Percentiles rank a stretch among this genome's conserved stretches.
These are phyloP conservation scores for Baronia brevicornis DNA, from an alignment of 2,888 invertebrate species.

Conservation along the genomic window DNA sequence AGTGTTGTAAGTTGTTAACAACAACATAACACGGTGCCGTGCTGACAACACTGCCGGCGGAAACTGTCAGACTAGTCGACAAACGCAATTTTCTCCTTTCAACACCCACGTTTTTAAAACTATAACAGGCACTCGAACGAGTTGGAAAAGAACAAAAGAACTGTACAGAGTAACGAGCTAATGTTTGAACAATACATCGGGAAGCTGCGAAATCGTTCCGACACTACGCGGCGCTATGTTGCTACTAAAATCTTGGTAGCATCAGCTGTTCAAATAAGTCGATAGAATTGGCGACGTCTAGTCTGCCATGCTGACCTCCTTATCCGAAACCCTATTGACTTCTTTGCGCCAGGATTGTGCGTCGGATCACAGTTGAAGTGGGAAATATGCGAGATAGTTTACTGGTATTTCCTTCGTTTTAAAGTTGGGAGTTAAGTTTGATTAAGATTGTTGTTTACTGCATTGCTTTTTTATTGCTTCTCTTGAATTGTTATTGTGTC, in stretches of 20 bases:
- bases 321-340: conserved; percentile 43
- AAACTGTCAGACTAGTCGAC: conserved; percentile 9
- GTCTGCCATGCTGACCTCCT: conserved; percentile 63
- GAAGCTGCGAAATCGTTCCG: conserved; percentile 20
- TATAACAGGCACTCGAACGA: conserved; percentile 7
- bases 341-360: conserved; percentile 16
- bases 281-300: conserved; percentile 65
- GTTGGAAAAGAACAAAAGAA: conserved; percentile 7
- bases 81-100: conserved; percentile 1
- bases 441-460: too few species aligned
- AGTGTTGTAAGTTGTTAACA: conserved; percentile 3
- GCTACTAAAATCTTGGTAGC: conserved; percentile 51
- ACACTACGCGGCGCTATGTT: conserved; percentile 32
- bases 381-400: conserved; percentile 6
- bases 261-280: conserved; percentile 63
- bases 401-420: conserved; percentile 1
- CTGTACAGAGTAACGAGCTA: conserved; percentile 5
- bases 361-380: conserved; percentile 13
- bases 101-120: conserved; percentile 7
- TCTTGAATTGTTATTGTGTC: too few species aligned
- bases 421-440: conserved; percentile 6
- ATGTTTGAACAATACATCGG: conserved; percentile 7
- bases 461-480: too few species aligned
- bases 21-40: conserved; percentile 4
- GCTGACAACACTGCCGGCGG: conserved; percentile 3